phyloP scores from a whole-genome alignment of 2,113 vertebrate species.

The Todiramphus chloris region DNA sequence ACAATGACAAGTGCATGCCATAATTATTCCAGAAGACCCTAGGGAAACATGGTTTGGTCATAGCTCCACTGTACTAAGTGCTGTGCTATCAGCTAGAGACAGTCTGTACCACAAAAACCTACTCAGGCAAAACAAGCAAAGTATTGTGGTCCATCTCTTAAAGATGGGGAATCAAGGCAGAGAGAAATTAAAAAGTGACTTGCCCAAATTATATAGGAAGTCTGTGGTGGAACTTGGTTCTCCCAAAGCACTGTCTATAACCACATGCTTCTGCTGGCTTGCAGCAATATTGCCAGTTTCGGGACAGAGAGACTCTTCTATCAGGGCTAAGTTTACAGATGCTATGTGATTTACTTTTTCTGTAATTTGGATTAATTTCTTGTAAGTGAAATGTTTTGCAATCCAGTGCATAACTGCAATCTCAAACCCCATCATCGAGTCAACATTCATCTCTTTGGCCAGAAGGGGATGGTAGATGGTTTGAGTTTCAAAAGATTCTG shows the following conservation, averaged over 20 bases:
- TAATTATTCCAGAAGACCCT: neutral
- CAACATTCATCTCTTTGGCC: neutral
- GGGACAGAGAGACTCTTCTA: neutral
- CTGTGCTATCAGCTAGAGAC: conserved; percentile 30
- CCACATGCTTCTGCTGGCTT: neutral
- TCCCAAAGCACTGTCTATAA: neutral
- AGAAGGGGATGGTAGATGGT: neutral
- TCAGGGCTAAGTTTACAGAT: neutral
- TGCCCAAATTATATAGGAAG: conserved; percentile 38
- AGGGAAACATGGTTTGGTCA: neutral
- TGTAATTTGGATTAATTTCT: neutral
- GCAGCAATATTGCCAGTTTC: neutral
- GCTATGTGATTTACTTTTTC: neutral
- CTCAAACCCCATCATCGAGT: neutral
- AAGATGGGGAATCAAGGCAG: neutral
- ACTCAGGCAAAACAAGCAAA: conserved; percentile 2
- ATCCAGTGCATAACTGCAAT: neutral
- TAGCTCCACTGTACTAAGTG: neutral
- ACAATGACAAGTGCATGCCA: neutral
- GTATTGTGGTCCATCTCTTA: neutral
- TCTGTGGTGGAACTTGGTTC: neutral
- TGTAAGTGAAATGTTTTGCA: neutral
- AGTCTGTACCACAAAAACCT: conserved; percentile 48
- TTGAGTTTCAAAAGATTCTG: neutral
- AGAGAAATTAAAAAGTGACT: neutral